These are phyloP conservation scores for Pandemis cinnamomeana DNA, from an alignment of 2,888 invertebrate genomes.

Conservation along the genomic window DNA sequence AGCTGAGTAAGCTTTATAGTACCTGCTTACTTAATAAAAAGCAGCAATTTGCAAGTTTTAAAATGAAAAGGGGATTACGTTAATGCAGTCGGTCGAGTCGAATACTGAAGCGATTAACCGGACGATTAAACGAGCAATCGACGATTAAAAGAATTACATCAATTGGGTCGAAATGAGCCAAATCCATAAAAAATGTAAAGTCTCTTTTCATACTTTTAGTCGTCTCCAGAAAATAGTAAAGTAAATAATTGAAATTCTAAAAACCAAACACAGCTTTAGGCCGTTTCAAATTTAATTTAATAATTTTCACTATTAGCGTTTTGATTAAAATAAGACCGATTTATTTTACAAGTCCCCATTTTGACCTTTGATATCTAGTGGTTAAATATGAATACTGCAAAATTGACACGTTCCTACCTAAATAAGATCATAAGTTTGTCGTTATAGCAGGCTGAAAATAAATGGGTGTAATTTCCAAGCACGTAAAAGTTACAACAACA, in stretches of 20 bases:
- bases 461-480: constrained; percentile 5
- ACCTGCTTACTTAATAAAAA: background rate
- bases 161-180: background rate
- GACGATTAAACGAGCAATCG: constrained; percentile 8
- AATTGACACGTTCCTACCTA: too few relatives aligned
- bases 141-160: background rate
- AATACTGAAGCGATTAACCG: constrained; percentile 9
- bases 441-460: background rate
- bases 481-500: constrained; percentile 12
- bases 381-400: too few relatives aligned
- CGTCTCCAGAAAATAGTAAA: background rate
- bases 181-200: background rate
- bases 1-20: background rate
- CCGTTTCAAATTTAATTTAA: too few relatives aligned
- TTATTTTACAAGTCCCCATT: too few relatives aligned
- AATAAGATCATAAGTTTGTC: too few relatives aligned
- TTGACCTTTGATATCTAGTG: too few relatives aligned
- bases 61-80: constrained; percentile 13
- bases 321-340: too few relatives aligned
- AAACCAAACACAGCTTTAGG: too few relatives aligned
- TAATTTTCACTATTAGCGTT: too few relatives aligned
- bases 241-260: too few relatives aligned
- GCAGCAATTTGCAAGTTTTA: constrained; percentile 3
- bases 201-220: too few relatives aligned
- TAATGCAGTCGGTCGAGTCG: constrained; percentile 8